Base-by-base conservation (phyloP, 2,797 vertebrate genomes). In the Smutsia temminckii region DNA sequence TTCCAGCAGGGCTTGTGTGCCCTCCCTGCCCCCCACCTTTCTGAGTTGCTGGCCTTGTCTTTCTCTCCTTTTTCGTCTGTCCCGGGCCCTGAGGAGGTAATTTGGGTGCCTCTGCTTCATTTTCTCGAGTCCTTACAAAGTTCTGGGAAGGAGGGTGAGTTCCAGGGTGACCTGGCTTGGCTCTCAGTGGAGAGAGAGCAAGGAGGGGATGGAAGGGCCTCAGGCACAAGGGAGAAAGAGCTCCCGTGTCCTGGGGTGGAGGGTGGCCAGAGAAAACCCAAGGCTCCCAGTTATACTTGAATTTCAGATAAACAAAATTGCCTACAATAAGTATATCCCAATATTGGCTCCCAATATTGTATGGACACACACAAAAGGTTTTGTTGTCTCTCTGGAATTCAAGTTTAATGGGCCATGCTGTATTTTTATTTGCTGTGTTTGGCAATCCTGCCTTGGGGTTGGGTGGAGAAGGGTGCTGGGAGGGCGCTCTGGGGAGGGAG, bases 231-330 rank as follows among this genome's bases (percentile, higher is more conserved):
- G 27, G 59, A 53, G 64, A 72, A 46, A 40, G 69, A 32, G 49
- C 18, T 7, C 49, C 13, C 1, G 4, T 2, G n/a, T 34, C 11
- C 0, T 0, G 4, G 63, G 55, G 53, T 6, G 40, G 6, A 18
- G 10, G 51, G 34, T 5, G 25, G 32, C 68, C 27, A 0, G 57
- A 4, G 46, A 11, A 53, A 51, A 32, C 2, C 18, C 71, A 23
- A 63, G 42, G 59, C 0, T 1, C 42, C 64, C 3, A 0, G 16
- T 25, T 16, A 3, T 18, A 23, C 49, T 34, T n/a, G 46, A 29
- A n/a, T 32, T 42, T n/a, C n/a, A 20, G 72, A 16, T 51, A 5
- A 8, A 18, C 4, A 10, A 13, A 2, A 16, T 20, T 1, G 17
- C 51, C 74, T n/a, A 46, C n/a, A 23, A 3, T 18, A 18, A 42